A percentile compares a stretch with the other conserved stretches of the same genome.
Evolutionary conservation across 2,888 invertebrate species (phyloP).

Genomic region (Diabrotica balteata): DNA sequence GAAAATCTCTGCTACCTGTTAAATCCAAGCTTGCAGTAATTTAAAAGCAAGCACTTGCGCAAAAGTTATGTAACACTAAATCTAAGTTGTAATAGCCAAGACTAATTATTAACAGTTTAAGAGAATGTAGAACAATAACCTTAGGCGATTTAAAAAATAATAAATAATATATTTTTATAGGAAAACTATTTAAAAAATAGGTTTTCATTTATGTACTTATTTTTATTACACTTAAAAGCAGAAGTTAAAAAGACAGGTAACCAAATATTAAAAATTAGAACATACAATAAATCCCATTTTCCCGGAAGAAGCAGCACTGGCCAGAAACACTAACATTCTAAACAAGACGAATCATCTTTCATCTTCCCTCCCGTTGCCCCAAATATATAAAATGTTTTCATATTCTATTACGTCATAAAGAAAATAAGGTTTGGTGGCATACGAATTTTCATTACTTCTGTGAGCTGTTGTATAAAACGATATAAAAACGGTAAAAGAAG

Average conservation of each 20-base stretch:
- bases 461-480: conserved; percentile 27
- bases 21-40: background rate
- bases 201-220: too few relatives aligned
- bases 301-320: background rate
- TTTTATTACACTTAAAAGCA: too few relatives aligned
- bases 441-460: conserved; percentile 34
- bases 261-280: too few relatives aligned
- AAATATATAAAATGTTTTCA: conserved; percentile 33
- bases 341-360: conserved; percentile 27
- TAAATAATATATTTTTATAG: too few relatives aligned
- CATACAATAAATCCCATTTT: background rate
- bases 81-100: background rate
- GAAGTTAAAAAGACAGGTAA: too few relatives aligned
- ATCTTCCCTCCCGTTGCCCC: conserved; percentile 10
- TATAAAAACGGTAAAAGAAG: conserved; percentile 18
- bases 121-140: background rate
- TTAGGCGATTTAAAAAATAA: background rate
- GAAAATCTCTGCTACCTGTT: too few relatives aligned
- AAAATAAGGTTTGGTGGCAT: conserved; percentile 33
- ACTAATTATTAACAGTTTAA: background rate
- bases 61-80: too few relatives aligned
- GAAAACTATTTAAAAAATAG: too few relatives aligned
- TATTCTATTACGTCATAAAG: conserved; percentile 37
- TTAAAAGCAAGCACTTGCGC: background rate
- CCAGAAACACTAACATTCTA: conserved; percentile 12